Percentiles rank a stretch among this genome's conserved stretches.
phyloP scores from a whole-genome alignment of 2,888 invertebrate genomes.

The Ophion obscuratus region DNA sequence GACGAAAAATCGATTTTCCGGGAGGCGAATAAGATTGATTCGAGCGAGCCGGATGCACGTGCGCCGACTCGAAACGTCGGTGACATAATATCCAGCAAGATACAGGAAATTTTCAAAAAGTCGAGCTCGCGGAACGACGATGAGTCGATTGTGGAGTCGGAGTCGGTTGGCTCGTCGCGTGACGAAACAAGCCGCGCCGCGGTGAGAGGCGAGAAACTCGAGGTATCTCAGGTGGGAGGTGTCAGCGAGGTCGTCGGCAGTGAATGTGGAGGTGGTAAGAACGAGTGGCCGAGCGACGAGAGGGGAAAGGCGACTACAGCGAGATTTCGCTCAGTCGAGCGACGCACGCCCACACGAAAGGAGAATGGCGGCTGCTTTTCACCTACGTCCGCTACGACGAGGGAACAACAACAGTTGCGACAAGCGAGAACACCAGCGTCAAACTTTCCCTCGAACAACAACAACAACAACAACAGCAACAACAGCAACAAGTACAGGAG shows the following conservation, averaged over 20 bases:
- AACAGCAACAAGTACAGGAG: conserved; percentile 90
- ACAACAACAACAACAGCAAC: conserved; percentile 86
- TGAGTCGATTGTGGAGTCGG: conserved; percentile 85
- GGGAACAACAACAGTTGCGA: conserved; percentile 38
- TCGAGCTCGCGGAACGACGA: conserved; percentile 76
- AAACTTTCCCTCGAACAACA: conserved; percentile 73
- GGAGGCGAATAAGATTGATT: not conserved
- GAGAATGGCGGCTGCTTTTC: conserved; percentile 79
- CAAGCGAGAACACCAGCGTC: conserved; percentile 49
- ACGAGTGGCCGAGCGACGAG: conserved; percentile 71
- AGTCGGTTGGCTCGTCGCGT: conserved; percentile 84
- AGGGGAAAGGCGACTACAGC: conserved; percentile 76
- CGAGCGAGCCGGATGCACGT: conserved; percentile 8
- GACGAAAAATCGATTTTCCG: conserved; percentile 40
- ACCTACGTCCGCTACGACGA: conserved; percentile 51
- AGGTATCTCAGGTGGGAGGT: conserved; percentile 68
- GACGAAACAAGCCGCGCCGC: conserved; percentile 50
- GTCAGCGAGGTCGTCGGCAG: conserved; percentile 74
- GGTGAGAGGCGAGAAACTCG: conserved; percentile 71
- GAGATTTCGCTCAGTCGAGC: conserved; percentile 83
- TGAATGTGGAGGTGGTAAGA: conserved; percentile 67
- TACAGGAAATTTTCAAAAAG: conserved; percentile 76
- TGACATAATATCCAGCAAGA: conserved; percentile 75
- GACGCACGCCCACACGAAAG: conserved; percentile 81
- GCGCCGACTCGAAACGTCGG: conserved; percentile 66